Conservation (phyloP, 1,140 invertebrate species). For the Cherax destructor region DNA sequence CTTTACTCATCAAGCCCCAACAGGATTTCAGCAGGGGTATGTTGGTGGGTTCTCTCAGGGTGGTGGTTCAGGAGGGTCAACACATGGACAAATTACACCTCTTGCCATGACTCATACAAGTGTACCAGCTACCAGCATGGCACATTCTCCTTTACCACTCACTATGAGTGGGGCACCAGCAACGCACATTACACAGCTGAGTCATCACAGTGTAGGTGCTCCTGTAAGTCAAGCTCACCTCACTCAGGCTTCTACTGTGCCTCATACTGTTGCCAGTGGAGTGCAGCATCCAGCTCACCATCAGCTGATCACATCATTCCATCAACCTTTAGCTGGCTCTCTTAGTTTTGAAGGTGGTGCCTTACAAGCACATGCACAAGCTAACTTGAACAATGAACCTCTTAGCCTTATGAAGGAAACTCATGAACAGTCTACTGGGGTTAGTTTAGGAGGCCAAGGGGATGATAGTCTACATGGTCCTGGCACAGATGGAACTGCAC, state of each 20-base stretch:
- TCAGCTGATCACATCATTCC: conserved; percentile 61
- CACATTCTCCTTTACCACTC: conserved; percentile 65
- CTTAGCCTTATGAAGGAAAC: conserved; percentile 67
- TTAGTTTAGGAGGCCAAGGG: conserved; percentile 43
- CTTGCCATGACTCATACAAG: conserved; percentile 66
- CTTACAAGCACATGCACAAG: conserved; percentile 50
- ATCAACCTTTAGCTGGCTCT: conserved; percentile 53
- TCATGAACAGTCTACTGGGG: conserved; percentile 43
- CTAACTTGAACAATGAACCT: conserved; percentile 61
- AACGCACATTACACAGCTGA: conserved; percentile 54
- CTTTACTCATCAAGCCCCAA: conserved; percentile 64
- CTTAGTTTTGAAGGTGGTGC: conserved; percentile 63
- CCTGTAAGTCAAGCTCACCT: conserved; percentile 47
- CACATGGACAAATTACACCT: conserved; percentile 62
- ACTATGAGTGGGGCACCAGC: conserved; percentile 62
- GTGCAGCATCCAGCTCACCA: conserved; percentile 53
- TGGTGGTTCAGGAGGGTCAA: conserved; percentile 38
- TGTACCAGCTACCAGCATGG: conserved; percentile 62
- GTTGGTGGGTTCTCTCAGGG: conserved; percentile 39
- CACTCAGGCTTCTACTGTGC: conserved; percentile 37
- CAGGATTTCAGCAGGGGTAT: conserved; percentile 69
- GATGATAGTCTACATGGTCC: conserved; percentile 59
- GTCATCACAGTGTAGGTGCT: conserved; percentile 36
- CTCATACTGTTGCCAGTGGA: conserved; percentile 55
- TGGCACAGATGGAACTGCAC: conserved; percentile 30